phyloP scores from a whole-genome alignment of 2,113 vertebrate species.

The Mustela lutreola region DNA sequence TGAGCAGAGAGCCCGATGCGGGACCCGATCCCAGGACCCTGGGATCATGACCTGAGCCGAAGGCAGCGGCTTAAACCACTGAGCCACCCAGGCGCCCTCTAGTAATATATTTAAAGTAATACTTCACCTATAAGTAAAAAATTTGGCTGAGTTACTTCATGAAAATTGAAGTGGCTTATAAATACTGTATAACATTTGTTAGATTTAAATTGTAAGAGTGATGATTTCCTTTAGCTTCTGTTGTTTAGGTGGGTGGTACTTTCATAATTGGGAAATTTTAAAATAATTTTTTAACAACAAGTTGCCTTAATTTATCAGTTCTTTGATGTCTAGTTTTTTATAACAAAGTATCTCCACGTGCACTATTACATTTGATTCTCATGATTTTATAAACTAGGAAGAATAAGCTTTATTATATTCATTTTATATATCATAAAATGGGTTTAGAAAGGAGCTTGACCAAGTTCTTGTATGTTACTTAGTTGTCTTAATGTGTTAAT shows the following conservation, averaged over 20 bases:
- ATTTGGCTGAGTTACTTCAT: neutral
- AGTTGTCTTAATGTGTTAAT: neutral
- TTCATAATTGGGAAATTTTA: neutral
- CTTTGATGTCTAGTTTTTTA: neutral
- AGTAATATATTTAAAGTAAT: slow-evolving; percentile 4
- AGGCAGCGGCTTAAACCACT: too few species aligned
- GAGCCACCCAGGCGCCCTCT: too few species aligned
- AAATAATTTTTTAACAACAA: slow-evolving; percentile 10
- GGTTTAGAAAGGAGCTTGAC: neutral
- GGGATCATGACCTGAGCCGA: too few species aligned
- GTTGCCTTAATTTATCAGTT: slow-evolving; percentile 2
- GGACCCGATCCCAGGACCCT: too few species aligned
- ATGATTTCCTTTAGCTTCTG: neutral
- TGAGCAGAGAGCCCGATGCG: too few species aligned
- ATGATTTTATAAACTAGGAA: neutral
- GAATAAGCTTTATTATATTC: neutral
- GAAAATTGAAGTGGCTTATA: neutral
- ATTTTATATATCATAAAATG: neutral
- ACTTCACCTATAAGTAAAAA: neutral
- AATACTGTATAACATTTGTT: neutral
- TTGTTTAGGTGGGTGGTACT: neutral
- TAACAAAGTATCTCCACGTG: neutral
- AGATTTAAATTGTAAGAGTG: neutral
- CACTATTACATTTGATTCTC: neutral
- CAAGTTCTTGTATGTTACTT: neutral